Conservation (phyloP, 1,140 invertebrate species). For the Monomorium pharaonis region DNA sequence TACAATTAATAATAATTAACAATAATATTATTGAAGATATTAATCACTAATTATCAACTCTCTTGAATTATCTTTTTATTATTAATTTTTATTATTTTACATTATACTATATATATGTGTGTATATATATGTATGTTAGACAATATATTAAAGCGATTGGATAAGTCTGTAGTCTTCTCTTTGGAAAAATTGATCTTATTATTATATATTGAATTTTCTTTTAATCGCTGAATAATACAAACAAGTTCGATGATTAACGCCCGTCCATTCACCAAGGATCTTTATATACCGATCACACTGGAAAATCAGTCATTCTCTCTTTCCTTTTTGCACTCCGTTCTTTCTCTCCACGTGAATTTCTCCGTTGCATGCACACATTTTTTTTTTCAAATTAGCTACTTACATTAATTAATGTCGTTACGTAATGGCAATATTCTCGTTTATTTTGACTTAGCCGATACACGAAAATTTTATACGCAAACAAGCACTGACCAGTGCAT, state of each 20-base stretch:
- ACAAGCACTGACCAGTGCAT: conserved; percentile 75
- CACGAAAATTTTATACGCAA: conserved; percentile 65
- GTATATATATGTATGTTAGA: conserved; percentile 26
- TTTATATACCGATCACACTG: conserved; percentile 39
- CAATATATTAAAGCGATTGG: conserved; percentile 54
- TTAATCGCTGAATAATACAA: conserved; percentile 45
- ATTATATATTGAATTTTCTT: conserved; percentile 46
- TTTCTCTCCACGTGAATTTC: not conserved
- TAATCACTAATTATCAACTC: conserved; percentile 26
- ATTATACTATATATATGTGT: conserved; percentile 21
- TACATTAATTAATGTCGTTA: conserved; percentile 55
- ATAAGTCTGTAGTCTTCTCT: conserved; percentile 46
- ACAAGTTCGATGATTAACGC: conserved; percentile 44
- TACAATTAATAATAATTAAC: too few relatives aligned
- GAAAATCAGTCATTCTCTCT: conserved; percentile 6
- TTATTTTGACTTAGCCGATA: conserved; percentile 57
- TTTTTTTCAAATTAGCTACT: conserved; percentile 32
- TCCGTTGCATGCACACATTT: conserved; percentile 18
- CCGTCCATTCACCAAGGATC: conserved; percentile 45
- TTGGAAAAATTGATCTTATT: conserved; percentile 54
- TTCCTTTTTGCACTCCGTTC: not conserved
- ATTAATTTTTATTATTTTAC: conserved; percentile 53
- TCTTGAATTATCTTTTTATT: conserved; percentile 37
- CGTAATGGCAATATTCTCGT: conserved; percentile 46
- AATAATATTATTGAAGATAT: conserved; percentile 36